Base-by-base conservation (phyloP, 2,888 invertebrate genomes). In the Oligia strigilis region DNA sequence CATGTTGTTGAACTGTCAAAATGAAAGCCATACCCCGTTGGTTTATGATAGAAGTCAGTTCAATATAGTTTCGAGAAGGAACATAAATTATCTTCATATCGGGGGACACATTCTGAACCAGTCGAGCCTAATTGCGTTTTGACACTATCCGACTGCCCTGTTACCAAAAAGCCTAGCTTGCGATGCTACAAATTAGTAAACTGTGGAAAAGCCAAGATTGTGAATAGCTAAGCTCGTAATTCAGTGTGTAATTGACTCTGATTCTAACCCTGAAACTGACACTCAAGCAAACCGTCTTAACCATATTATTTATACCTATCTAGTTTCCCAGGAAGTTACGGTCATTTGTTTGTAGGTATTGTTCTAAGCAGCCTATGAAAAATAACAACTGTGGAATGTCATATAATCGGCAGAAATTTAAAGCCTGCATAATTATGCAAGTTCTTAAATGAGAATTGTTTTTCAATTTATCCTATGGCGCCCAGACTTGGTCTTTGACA, bases 381-480 rank as follows among this genome's bases (percentile, higher is more conserved):
- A 69, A 80, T 67, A 74, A 67, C 23, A 46, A 36, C 2, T 23
- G 11, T 23, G 60, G 67, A 80, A 81, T 81, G 43, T 81, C 8
- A 52, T 71, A 9, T 40, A 1, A 19, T 23, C 36, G 55, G 43
- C 43, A 66, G 11, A 60, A 81, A 67, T 81, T 52, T 1, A 43
- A 81, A 52, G 23, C 40, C 36, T n/a, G 46, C 19, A 19, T 36
- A 52, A 29, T 17, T 49, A 23, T 58, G 9, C 29, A 43, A 43
- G 6, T 17, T 29, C 11, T 6, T 40, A n/a, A 69, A 36, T 29
- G 23, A 49, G 17, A 80, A 52, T 43, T 23, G 43, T 66, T 78
- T 74, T 77, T n/a, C 17, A 46, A 5, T 55, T 55, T 40, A 17
- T 23, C n/a, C n/a, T n/a, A n/a, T n/a, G n/a, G n/a, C n/a, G n/a